Conservation (phyloP, 23 tunicate species). For the Trididemnum nubilum region DNA sequence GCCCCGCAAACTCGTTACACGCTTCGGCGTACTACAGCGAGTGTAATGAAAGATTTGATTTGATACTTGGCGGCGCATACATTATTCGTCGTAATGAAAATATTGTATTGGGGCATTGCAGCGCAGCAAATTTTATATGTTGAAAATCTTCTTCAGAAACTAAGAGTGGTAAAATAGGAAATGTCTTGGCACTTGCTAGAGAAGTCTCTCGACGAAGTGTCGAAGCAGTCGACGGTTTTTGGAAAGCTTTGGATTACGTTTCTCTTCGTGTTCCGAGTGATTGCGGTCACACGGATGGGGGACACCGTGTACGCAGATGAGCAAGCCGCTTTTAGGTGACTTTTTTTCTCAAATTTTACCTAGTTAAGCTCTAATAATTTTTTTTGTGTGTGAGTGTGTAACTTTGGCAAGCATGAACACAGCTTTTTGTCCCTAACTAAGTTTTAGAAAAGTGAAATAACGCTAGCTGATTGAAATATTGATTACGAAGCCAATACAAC, state of each 20-base stretch:
- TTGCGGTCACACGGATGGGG: conserved; percentile 72
- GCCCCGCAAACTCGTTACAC: no score
- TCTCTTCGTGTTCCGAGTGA: conserved; percentile 77
- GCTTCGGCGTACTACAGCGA: no score
- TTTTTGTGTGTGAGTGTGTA: neutral
- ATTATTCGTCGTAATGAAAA: no score
- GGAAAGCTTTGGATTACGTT: conserved; percentile 80
- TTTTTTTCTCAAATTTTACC: no score
- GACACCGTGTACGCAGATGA: conserved; percentile 85
- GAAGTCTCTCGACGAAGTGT: conserved; percentile 68
- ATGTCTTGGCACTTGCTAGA: conserved; percentile 96
- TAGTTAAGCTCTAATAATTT: neutral
- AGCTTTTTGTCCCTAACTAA: no score
- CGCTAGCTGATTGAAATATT: no score
- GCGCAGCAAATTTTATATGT: neutral
- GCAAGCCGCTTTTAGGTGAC: conserved; percentile 93
- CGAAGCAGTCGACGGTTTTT: conserved; percentile 78
- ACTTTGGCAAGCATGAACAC: neutral
- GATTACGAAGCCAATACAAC: no score
- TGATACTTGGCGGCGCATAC: no score
- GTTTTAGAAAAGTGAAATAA: neutral
- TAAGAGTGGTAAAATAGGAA: no score
- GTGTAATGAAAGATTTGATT: no score
- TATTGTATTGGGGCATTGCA: no score
- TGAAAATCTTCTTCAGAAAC: neutral